These are phyloP conservation scores for Nomada hirtipes DNA, from an alignment of 2,888 invertebrate genomes.

Conservation along the genomic window DNA sequence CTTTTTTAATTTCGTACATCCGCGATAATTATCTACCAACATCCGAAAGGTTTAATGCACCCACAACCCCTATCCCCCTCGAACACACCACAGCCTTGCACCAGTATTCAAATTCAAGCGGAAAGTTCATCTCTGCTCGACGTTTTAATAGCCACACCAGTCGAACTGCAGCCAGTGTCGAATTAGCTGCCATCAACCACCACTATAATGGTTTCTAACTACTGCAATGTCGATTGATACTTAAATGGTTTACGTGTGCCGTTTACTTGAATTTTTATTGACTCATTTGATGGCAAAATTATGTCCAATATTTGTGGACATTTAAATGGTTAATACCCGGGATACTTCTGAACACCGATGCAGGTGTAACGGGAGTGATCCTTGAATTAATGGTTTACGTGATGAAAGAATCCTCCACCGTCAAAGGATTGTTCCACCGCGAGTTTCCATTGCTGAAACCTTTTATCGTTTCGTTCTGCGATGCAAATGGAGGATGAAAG, in stretches of 20 bases:
- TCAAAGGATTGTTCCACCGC: slow-evolving; percentile 12
- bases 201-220: no score
- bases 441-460: neutral
- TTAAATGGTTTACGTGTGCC: no score
- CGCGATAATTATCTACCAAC: slow-evolving; percentile 77
- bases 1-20: slow-evolving; percentile 80
- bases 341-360: neutral
- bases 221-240: no score
- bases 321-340: neutral
- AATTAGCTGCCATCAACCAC: no score
- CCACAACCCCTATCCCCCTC: neutral
- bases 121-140: slow-evolving; percentile 53
- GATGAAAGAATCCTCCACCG: slow-evolving; percentile 3
- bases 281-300: neutral
- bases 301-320: neutral
- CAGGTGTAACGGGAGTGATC: slow-evolving; percentile 18
- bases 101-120: slow-evolving; percentile 65
- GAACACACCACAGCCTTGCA: slow-evolving; percentile 6
- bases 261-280: no score
- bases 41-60: slow-evolving; percentile 48
- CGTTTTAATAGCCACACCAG: slow-evolving; percentile 23
- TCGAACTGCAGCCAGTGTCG: neutral
- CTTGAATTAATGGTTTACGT: slow-evolving; percentile 15
- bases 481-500: slow-evolving; percentile 18
- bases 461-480: neutral